Base-by-base conservation (phyloP, 2,113 vertebrate genomes). In the Nibea albiflora region DNA sequence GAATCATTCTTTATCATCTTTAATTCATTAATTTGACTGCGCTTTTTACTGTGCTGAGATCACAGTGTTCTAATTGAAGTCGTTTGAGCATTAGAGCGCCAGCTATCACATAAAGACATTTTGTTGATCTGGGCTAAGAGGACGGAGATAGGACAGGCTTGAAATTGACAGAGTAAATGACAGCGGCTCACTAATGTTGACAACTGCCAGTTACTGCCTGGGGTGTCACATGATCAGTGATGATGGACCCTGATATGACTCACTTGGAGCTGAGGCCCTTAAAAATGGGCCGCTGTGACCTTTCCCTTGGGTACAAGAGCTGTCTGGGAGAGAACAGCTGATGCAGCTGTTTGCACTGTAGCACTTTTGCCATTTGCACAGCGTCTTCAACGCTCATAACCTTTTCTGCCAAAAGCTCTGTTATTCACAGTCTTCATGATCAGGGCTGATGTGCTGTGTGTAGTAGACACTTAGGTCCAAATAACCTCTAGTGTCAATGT, bases 231-330 rank as follows among this genome's bases (percentile, higher is more conserved):
- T 90, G 90, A 89, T 91, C 89, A 86, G 74, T 69, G 66, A 87
- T 89, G 92, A 92, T 90, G 77, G 85, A 60, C 70, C 79, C 76
- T 84, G 85, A 90, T 92, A 75, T 92, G 88, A 91, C 75, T 92
- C 89, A 92, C 76, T 87, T 46, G 77, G 81, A 89, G 87, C 80
- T 68, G 71, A 86, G 75, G 84, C 82, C 75, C 82, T 88, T 81
- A 81, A 92, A 91, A 92, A 82, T 87, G 88, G 91, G 84, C 78
- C 76, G 46, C 52, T 75, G 61, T 90, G 92, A 94, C 93, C 93
- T 94, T 92, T 92, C 91, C 90, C 81, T 85, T 72, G 92, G 92
- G 90, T 85, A 88, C 67, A 24, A 64, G 84, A 85, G 89, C 71
- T 64, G 88, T 90, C 87, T 85, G 85, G 57, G 50, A 63, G 80